A percentile compares a stretch with the other conserved stretches of the same genome.
Conservation (phyloP, 2,113 vertebrate genomes). For the Octodon degus region DNA sequence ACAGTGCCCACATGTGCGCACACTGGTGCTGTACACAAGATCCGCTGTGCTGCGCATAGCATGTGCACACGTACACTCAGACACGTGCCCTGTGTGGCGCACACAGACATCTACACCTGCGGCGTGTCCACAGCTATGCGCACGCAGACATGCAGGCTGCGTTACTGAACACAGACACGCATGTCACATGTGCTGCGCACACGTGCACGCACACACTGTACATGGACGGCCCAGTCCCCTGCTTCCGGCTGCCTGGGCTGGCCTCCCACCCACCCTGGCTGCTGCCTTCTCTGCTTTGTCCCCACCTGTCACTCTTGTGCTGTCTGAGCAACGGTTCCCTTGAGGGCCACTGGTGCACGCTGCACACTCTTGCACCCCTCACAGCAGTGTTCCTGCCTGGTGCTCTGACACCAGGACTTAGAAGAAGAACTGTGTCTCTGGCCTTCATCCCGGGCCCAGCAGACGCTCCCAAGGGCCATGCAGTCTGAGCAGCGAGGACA, state of each 20-base stretch:
- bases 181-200: not conserved
- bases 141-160: not conserved
- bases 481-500: not conserved
- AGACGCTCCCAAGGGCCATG: not conserved
- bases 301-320: not conserved
- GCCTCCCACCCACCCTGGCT: not conserved
- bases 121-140: not conserved
- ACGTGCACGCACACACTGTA: not conserved
- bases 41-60: too few relatives aligned
- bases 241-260: not conserved
- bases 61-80: not conserved
- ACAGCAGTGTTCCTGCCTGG: rapidly evolving
- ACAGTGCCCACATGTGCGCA: too few relatives aligned
- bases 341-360: not conserved
- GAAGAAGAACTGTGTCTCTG: rapidly evolving
- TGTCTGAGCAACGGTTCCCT: not conserved
- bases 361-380: rapidly evolving
- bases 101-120: not conserved
- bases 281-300: not conserved
- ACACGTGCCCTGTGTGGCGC: not conserved
- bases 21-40: too few relatives aligned
- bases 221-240: not conserved
- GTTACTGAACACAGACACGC: not conserved
- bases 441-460: not conserved
- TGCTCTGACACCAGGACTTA: not conserved